Conservation (phyloP, 2,888 invertebrate genomes). For the Allophyes oxyacanthae region DNA sequence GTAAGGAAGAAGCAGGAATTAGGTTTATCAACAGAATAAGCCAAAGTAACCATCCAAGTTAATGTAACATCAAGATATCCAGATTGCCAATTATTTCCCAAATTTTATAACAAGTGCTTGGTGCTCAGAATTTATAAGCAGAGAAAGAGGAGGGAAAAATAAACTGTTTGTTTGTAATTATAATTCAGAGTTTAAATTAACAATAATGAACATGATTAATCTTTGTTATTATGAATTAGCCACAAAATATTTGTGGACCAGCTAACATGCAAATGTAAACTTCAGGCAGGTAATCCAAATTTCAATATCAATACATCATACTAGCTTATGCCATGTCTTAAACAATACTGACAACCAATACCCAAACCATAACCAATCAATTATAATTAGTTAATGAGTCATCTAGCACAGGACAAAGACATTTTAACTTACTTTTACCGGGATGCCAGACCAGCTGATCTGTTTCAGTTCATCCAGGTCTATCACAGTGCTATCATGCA, state of each 20-base stretch:
- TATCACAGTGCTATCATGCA: constrained; percentile 93
- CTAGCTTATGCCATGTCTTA: background rate
- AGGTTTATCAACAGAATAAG: no score
- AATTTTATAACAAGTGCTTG: no score
- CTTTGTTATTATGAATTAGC: no score
- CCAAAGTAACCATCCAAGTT: no score
- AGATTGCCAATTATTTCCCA: no score
- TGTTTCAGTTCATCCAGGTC: constrained; percentile 96
- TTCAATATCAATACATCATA: constrained; percentile 10
- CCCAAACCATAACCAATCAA: constrained; percentile 18
- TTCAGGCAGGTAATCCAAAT: constrained; percentile 1
- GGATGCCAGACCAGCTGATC: constrained; percentile 99
- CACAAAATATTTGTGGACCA: background rate
- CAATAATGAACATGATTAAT: no score
- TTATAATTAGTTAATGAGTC: constrained; percentile 31
- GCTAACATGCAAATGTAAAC: background rate
- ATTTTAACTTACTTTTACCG: constrained; percentile 92
- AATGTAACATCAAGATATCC: no score
- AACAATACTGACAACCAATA: constrained; percentile 13
- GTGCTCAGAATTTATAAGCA: no score
- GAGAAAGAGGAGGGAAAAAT: no score
- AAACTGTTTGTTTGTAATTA: no score
- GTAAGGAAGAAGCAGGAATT: no score
- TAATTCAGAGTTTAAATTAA: no score
- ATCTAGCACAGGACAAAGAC: constrained; percentile 18